Evolutionary conservation across 1,140 invertebrate species (phyloP).

Genomic region (Bombus consobrinus): DNA sequence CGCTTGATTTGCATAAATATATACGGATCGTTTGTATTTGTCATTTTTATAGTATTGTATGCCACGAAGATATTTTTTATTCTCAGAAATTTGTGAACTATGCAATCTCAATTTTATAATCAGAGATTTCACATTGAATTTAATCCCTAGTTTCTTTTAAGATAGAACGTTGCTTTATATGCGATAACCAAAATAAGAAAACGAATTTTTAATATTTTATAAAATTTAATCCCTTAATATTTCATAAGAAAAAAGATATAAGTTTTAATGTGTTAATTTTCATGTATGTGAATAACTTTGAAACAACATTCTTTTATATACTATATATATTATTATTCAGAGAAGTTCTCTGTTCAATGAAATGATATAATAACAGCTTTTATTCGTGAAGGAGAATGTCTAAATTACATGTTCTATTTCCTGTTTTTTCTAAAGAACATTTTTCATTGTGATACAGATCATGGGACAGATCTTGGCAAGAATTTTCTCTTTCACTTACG

Average conservation of each 20-base stretch:
- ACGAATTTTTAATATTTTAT: not conserved
- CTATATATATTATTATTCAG: not conserved
- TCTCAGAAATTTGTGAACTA: not conserved
- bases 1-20: constrained; percentile 33
- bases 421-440: not conserved
- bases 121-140: not conserved
- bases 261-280: too few species aligned
- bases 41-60: not conserved
- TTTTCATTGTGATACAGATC: not conserved
- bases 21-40: not conserved
- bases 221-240: not conserved
- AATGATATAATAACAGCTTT: not conserved
- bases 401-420: not conserved
- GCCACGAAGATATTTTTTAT: not conserved
- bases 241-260: too few species aligned
- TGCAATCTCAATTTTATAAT: not conserved
- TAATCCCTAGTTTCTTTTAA: not conserved
- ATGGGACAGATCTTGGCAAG: constrained; percentile 21
- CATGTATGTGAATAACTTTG: too few species aligned
- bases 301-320: too few species aligned
- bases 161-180: not conserved
- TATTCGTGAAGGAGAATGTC: not conserved
- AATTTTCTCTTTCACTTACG: constrained; percentile 57
- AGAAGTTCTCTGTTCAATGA: not conserved
- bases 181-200: not conserved